Conservation (phyloP, 2,113 vertebrate genomes). For the Eurystomus gularis region DNA sequence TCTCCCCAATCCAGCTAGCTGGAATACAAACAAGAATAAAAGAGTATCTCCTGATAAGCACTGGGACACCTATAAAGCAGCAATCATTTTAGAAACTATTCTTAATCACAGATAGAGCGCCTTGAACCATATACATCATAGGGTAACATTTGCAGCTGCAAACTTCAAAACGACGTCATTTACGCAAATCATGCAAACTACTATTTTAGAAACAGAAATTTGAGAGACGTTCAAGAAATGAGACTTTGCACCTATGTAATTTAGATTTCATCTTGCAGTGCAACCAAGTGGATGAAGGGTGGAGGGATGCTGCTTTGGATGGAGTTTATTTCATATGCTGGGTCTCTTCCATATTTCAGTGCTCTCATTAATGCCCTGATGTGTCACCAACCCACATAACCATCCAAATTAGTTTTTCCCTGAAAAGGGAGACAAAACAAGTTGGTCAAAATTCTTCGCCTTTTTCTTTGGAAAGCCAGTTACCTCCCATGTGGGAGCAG, state of each 20-base stretch:
- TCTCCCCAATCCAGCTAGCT: background rate
- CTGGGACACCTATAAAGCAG: background rate
- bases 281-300: background rate
- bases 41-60: background rate
- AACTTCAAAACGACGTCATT: background rate
- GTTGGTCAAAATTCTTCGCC: background rate
- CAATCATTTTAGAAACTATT: background rate
- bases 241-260: background rate
- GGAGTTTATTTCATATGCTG: background rate
- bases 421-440: background rate
- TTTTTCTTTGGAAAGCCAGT: background rate
- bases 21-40: background rate
- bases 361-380: background rate
- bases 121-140: background rate
- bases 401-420: background rate
- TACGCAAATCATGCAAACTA: background rate
- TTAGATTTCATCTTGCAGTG: background rate
- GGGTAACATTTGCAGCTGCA: background rate
- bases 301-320: background rate
- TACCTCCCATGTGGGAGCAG: background rate
- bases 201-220: background rate
- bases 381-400: background rate
- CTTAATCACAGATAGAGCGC: background rate
- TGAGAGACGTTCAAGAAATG: background rate
- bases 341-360: background rate